phyloP scores from a whole-genome alignment of 2,888 invertebrate genomes.

The Adelphocoris suturalis region DNA sequence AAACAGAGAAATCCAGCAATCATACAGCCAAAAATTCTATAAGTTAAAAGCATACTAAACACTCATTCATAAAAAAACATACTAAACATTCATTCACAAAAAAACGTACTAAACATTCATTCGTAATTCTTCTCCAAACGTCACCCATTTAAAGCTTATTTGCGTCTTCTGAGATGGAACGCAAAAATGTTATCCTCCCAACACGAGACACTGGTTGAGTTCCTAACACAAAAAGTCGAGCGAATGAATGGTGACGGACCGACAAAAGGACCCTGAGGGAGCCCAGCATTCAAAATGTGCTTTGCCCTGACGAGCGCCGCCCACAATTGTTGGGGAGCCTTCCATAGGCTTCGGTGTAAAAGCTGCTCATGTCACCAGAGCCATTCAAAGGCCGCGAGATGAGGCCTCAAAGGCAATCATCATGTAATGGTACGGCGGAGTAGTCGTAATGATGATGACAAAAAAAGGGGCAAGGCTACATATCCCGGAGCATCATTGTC shows the following conservation, averaged over 20 bases:
- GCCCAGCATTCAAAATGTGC: slow-evolving; percentile 19
- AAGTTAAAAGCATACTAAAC: too few species aligned
- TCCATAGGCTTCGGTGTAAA: background rate
- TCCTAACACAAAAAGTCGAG: background rate
- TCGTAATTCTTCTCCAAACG: too few species aligned
- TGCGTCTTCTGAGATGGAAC: too few species aligned
- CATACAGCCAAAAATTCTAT: too few species aligned
- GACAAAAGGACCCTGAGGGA: background rate
- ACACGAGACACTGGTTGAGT: background rate
- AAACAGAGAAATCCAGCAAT: too few species aligned
- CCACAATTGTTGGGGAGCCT: slow-evolving; percentile 1
- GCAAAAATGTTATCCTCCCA: too few species aligned
- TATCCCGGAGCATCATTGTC: background rate
- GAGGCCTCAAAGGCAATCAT: background rate
- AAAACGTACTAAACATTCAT: too few species aligned
- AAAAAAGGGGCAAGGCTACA: background rate
- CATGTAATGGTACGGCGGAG: background rate
- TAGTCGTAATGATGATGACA: background rate
- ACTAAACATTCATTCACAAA: too few species aligned
- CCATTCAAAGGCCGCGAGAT: background rate
- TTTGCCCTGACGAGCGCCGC: slow-evolving; percentile 15
- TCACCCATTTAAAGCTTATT: too few species aligned
- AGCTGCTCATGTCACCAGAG: slow-evolving; percentile 11
- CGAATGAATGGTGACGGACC: background rate
- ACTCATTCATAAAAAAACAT: too few species aligned